A percentile compares a stretch with the other conserved stretches of the same genome.
Evolutionary conservation across 2,888 invertebrate species (phyloP).

Genomic region (Eudasyphora cyanicolor): DNA sequence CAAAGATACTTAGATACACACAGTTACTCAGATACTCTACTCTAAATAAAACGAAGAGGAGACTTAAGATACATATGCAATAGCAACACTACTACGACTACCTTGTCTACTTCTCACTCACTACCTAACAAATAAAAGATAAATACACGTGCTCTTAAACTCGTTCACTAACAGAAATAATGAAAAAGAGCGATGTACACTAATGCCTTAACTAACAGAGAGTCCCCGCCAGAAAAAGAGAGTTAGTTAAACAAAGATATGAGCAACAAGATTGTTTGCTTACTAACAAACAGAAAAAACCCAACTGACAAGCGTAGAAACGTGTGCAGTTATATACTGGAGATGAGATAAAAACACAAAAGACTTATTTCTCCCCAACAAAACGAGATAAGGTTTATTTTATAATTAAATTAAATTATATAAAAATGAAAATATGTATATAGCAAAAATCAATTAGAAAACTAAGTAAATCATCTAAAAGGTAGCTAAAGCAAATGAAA

Average conservation of each 20-base stretch:
- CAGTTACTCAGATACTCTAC: constrained; percentile 5
- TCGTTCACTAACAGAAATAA: not conserved
- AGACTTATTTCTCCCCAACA: not conserved
- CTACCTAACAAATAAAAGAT: not conserved
- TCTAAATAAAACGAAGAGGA: not conserved
- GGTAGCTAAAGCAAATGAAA: too few relatives aligned
- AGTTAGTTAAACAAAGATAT: not conserved
- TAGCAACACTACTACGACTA: not conserved
- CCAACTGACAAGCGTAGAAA: constrained; percentile 34
- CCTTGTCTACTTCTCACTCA: not conserved
- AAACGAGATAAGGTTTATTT: not conserved
- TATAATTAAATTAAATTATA: not conserved
- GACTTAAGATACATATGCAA: constrained; percentile 22
- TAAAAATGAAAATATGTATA: not conserved
- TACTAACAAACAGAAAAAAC: constrained; percentile 28
- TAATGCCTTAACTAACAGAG: not conserved
- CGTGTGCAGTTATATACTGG: constrained; percentile 39
- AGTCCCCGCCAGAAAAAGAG: not conserved
- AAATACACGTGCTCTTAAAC: not conserved
- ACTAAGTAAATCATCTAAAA: too few relatives aligned
- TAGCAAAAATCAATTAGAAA: not conserved
- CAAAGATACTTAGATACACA: constrained; percentile 47
- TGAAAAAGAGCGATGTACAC: not conserved
- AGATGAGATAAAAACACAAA: constrained; percentile 24
- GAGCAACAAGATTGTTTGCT: constrained; percentile 46